Base-by-base conservation (phyloP, 2,797 vertebrate species). In the Corythornis leucogaster region DNA sequence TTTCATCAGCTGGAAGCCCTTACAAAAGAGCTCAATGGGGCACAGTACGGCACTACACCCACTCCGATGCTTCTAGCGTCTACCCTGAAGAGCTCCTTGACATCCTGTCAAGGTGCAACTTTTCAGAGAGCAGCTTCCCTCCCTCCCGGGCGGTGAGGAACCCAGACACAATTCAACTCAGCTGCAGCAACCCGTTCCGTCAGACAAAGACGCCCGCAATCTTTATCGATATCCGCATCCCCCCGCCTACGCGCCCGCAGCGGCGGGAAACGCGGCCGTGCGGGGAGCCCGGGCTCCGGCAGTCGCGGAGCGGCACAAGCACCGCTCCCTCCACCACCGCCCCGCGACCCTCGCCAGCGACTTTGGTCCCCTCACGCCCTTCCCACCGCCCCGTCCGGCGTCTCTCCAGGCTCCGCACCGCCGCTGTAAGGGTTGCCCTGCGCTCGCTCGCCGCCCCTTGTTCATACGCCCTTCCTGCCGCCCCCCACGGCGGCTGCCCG, bases 131-230 rank as follows among this genome's bases (percentile, higher is more conserved):
- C 51, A 55, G 31, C 58, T 18, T 9, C 30, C 20, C 28, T 42
- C 26, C 38, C 43, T 46, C 63, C n/a, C 8, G 25, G n/a, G 62
- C 62, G 40, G 48, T 33, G 55, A 6, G 73, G 13, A 31, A 21
- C 57, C 19, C 63, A 2, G 22, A 77, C 74, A 21, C 61, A 16
- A 6, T 2, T 4, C 26, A 4, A 5, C 66, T 12, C 10, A 24
- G 67, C 81, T 18, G 83, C 93, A 54, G 87, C 92, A 73, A 8
- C 76, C 69, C 55, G 40, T 26, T 66, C 71, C 54, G 40, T 55
- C 84, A 88, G 35, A 96, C 95, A 95, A 95, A 95, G 95, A 9
- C 93, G 80, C 69, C 76, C 6, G 69, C 85, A 18, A 17, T 26
- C 76, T 13, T 2, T 2, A 2, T 3, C 80, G 21, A 1, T 14